phyloP scores from a whole-genome alignment of 2,113 vertebrate species.

The Columba janthina region DNA sequence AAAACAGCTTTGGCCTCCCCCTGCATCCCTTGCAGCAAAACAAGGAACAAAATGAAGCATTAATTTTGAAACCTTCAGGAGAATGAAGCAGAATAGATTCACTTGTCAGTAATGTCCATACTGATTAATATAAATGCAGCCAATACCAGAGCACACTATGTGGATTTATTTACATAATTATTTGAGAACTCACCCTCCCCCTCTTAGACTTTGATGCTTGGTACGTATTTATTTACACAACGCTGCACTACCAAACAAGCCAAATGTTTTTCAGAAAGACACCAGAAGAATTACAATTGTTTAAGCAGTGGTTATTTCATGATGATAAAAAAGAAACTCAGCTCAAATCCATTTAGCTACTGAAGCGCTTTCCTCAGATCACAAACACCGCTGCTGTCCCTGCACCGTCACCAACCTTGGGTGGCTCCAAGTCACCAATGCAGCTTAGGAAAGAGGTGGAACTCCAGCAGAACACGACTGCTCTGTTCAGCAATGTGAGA shows the following conservation, averaged over 20 bases:
- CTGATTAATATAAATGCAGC: constrained; percentile 66
- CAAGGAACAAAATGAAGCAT: not conserved
- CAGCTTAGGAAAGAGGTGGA: not conserved
- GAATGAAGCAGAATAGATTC: constrained; percentile 24
- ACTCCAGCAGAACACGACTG: not conserved
- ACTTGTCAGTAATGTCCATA: constrained; percentile 44
- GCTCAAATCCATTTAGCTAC: constrained; percentile 35
- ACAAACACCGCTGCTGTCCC: constrained; percentile 41
- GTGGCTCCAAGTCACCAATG: not conserved
- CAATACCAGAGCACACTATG: constrained; percentile 12
- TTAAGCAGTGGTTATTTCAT: constrained; percentile 52
- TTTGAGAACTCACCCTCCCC: constrained; percentile 39
- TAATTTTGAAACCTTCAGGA: constrained; percentile 40
- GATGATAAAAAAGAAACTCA: constrained; percentile 47
- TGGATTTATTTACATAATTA: constrained; percentile 74
- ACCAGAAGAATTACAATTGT: constrained; percentile 52
- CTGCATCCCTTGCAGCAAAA: not conserved
- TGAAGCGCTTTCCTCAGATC: not conserved
- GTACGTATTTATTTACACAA: constrained; percentile 65
- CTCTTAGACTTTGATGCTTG: constrained; percentile 47
- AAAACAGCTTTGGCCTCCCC: not conserved
- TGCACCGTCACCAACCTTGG: not conserved
- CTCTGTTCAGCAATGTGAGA: not conserved
- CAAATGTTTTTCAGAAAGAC: constrained; percentile 61
- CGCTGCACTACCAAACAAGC: constrained; percentile 38